A percentile compares a stretch with the other conserved stretches of the same genome.
These are phyloP conservation scores for Apodemia mormo DNA, from an alignment of 2,888 invertebrate genomes.

Conservation along the genomic window DNA sequence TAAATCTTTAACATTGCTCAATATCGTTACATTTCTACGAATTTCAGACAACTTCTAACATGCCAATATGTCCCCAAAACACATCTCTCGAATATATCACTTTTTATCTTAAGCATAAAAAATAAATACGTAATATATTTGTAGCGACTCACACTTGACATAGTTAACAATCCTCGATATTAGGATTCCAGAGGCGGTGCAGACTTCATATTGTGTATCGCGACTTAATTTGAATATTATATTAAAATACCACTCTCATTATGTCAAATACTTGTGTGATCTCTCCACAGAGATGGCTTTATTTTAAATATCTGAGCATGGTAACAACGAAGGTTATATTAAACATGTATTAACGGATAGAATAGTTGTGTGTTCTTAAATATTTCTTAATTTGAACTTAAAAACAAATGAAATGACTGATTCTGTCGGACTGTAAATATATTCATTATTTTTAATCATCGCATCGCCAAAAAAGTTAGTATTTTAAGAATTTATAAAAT, in stretches of 20 bases:
- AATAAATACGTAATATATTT: conserved; percentile 18
- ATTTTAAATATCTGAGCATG: neutral
- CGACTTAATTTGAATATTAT: conserved; percentile 56
- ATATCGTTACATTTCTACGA: neutral
- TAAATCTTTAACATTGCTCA: neutral
- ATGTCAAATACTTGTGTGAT: conserved; percentile 23
- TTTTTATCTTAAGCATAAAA: conserved; percentile 6
- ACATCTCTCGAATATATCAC: neutral
- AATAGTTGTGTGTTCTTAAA: neutral
- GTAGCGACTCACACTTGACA: conserved; percentile 23
- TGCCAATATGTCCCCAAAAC: neutral
- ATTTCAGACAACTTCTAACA: neutral
- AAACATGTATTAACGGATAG: neutral
- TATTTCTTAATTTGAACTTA: neutral
- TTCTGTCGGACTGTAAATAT: too few relatives aligned
- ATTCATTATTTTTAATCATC: too few relatives aligned
- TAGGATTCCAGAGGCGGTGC: conserved; percentile 37
- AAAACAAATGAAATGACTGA: too few relatives aligned
- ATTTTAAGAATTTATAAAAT: too few relatives aligned
- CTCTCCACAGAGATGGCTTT: conserved; percentile 11
- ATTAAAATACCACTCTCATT: conserved; percentile 44
- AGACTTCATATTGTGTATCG: conserved; percentile 32
- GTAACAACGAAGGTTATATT: neutral
- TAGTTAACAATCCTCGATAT: conserved; percentile 30
- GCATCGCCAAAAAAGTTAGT: too few relatives aligned